phyloP scores from a whole-genome alignment of 2,888 invertebrate species.

The Cheilosia variabilis region DNA sequence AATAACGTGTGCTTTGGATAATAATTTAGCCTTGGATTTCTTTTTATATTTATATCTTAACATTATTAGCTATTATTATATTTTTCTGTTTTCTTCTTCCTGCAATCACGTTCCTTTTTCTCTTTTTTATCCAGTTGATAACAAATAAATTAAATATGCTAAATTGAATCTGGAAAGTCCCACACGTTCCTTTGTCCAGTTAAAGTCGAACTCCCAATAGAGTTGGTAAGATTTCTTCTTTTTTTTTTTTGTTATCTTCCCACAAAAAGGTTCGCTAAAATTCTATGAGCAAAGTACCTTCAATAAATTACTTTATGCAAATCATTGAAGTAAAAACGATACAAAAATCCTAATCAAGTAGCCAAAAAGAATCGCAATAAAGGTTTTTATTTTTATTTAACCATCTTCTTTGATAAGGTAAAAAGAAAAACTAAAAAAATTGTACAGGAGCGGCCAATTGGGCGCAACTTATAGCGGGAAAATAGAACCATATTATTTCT shows the following conservation, averaged over 20 bases:
- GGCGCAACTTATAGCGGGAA: not conserved
- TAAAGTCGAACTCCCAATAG: constrained; percentile 15
- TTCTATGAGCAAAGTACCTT: constrained; percentile 39
- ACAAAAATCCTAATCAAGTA: constrained; percentile 48
- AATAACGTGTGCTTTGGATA: constrained; percentile 12
- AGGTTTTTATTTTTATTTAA: not conserved
- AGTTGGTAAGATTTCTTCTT: constrained; percentile 20
- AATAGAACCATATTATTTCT: too few relatives aligned
- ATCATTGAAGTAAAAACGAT: constrained; percentile 32
- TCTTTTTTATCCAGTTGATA: constrained; percentile 31
- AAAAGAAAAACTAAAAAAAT: not conserved
- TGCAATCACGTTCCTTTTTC: constrained; percentile 42
- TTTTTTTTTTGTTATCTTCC: not conserved
- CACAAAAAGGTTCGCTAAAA: constrained; percentile 45
- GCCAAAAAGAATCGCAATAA: constrained; percentile 26
- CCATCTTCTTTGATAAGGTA: not conserved
- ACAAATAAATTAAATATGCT: constrained; percentile 41
- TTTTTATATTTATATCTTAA: constrained; percentile 5
- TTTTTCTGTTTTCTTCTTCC: not conserved
- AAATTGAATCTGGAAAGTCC: constrained; percentile 52
- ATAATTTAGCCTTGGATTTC: constrained; percentile 7
- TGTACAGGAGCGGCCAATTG: not conserved
- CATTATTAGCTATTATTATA: not conserved
- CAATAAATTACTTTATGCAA: constrained; percentile 48
- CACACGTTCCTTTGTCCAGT: constrained; percentile 26